Evolutionary conservation across 1,140 invertebrate genomes (phyloP), one percentile per base, ranked within the genome.

Genomic region (Heterodera carotae): DNA sequence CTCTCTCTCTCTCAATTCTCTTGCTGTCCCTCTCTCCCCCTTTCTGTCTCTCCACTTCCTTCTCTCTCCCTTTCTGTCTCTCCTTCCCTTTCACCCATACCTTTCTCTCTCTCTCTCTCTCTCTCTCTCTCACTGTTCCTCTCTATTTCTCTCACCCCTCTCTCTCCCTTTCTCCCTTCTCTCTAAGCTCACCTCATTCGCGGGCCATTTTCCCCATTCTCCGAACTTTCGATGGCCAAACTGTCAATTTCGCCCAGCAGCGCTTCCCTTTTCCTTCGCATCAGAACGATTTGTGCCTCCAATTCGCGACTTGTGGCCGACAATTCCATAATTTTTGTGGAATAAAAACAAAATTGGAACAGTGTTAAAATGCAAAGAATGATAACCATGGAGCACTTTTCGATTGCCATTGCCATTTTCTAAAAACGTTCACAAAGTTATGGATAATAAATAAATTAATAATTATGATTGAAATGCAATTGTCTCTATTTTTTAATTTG

Each of bases 191-290:
- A 22, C 48, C 48, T 22, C 48, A 27, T 80, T 59, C 10, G 18
- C 33, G 8, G 1, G 68, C 56, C 22, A 68, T 5, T 62, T 79
- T 82, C 27, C 73, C 69, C 77, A 82, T 33, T 64, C 80, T 68
- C 69, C 80, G 78, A 15, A 25, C 53, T 34, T 69, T 80, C 69
- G 3, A 81, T 80, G 66, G 79, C 66, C n/a, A 81, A 66, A n/a
- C 82, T 75, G 53, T 18, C n/a, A 53, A 83, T 69, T n/a, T 82
- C 80, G 43, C 18, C 31, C 39, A 31, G 29, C 27, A 81, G 81
- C 29, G 43, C 25, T 22, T 82, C 76, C 33, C 59, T 62, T 31
- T 70, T 71, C 22, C 80, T 31, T 64, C 80, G 33, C n/a, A 81
- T 53, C 29, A 34, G 74, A 18, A 39, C 29, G 4, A 82, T 60